These are phyloP conservation scores for Gymnoscopelus microlampas DNA, from an alignment of 2,797 vertebrate species.

Conservation along the genomic window DNA sequence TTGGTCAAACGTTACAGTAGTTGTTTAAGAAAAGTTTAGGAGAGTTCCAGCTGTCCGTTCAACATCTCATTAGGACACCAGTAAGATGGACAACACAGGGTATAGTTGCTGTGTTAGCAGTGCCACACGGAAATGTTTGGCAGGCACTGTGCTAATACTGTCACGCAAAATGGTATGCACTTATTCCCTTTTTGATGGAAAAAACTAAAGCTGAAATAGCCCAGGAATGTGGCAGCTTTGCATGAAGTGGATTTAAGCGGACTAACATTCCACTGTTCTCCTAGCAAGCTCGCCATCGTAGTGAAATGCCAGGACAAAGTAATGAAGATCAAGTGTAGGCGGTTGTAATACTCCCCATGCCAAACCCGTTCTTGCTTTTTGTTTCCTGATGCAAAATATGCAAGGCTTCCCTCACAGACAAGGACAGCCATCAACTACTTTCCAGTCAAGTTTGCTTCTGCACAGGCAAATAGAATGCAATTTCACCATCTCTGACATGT, in stretches of 20 bases:
- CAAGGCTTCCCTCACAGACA: constrained; percentile 15
- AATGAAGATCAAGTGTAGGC: constrained; percentile 35
- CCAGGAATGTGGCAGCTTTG: too few relatives aligned
- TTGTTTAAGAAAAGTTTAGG: too few relatives aligned
- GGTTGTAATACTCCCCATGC: constrained; percentile 28
- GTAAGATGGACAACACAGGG: too few relatives aligned
- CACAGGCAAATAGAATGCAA: constrained; percentile 27
- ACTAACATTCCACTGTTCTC: constrained; percentile 12
- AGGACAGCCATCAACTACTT: constrained; percentile 16
- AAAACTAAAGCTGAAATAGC: too few relatives aligned
- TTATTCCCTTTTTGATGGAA: too few relatives aligned
- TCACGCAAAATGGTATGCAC: too few relatives aligned
- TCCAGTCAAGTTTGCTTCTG: constrained; percentile 35
- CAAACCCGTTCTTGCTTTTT: constrained; percentile 47
- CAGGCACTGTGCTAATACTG: too few relatives aligned
- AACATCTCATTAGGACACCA: too few relatives aligned
- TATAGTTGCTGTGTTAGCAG: too few relatives aligned
- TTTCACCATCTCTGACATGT: constrained; percentile 39
- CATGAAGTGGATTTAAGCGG: too few relatives aligned
- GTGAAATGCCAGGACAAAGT: constrained; percentile 40
- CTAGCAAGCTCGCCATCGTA: constrained; percentile 28
- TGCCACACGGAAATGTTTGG: too few relatives aligned
- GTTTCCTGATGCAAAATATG: constrained; percentile 27
- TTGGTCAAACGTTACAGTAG: background rate
- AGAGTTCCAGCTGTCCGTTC: too few relatives aligned